A percentile compares a stretch with the other conserved stretches of the same genome.
These are phyloP conservation scores for Strix uralensis DNA, from an alignment of 2,113 vertebrate species.

Conservation along the genomic window DNA sequence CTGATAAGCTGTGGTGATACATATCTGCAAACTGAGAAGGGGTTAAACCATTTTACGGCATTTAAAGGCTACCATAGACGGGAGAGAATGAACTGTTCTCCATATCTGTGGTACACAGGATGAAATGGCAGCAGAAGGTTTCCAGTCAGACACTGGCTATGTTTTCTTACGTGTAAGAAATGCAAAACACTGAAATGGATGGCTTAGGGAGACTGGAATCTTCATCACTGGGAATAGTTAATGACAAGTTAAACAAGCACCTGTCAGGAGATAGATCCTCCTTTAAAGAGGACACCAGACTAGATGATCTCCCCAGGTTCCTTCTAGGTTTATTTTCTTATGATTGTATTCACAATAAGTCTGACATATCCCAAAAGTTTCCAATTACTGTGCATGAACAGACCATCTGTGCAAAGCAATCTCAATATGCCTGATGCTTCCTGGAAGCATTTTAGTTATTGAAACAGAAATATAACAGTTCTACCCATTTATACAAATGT, in stretches of 20 bases:
- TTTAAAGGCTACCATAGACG: background rate
- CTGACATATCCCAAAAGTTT: constrained; percentile 37
- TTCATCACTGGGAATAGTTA: background rate
- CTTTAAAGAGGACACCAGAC: background rate
- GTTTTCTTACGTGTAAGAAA: background rate
- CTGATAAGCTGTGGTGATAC: background rate
- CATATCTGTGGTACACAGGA: background rate
- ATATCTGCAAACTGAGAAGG: background rate
- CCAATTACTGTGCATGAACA: constrained; percentile 5
- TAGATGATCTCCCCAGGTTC: background rate
- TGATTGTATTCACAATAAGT: background rate
- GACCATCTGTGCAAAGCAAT: constrained; percentile 38
- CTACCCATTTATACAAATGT: background rate
- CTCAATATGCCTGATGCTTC: constrained; percentile 38
- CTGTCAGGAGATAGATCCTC: background rate
- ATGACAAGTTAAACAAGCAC: background rate
- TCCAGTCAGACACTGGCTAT: background rate
- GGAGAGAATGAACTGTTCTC: background rate
- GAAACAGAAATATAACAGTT: constrained; percentile 10
- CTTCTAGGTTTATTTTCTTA: constrained; percentile 5
- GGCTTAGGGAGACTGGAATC: background rate
- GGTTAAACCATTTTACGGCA: background rate
- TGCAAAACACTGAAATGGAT: background rate
- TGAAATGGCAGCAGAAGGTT: background rate
- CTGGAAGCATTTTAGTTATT: constrained; percentile 14